These are phyloP conservation scores for Halcyon leucocephala DNA, from an alignment of 2,797 vertebrate genomes.

Conservation along the genomic window DNA sequence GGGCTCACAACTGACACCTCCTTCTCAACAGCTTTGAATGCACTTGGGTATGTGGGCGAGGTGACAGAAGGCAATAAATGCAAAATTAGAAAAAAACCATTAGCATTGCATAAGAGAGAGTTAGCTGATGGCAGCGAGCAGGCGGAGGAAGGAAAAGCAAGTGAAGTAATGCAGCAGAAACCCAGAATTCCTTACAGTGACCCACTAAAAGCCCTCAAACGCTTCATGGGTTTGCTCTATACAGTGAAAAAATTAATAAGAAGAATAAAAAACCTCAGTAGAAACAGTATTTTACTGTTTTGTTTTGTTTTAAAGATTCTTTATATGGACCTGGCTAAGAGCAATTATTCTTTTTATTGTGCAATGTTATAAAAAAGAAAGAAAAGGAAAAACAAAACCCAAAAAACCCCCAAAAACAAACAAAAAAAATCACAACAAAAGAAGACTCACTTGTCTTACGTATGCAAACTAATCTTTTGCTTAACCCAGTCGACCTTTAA, in stretches of 20 bases:
- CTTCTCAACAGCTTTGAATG: constrained; percentile 20
- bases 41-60: background rate
- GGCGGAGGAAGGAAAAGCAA: constrained; percentile 5
- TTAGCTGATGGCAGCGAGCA: constrained; percentile 30
- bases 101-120: constrained; percentile 28
- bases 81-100: constrained; percentile 52
- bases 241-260: background rate
- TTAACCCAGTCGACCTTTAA: constrained; percentile 5
- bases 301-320: background rate
- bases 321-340: background rate
- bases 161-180: constrained; percentile 17
- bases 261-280: background rate
- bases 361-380: background rate
- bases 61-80: constrained; percentile 34
- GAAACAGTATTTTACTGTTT: background rate
- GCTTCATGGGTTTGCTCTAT: background rate
- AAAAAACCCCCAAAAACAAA: too few relatives aligned
- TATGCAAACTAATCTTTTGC: background rate
- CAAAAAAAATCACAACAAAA: background rate
- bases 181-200: background rate
- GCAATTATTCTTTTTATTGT: background rate
- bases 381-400: too few relatives aligned
- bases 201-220: background rate
- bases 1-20: constrained; percentile 16
- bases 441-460: background rate